Evolutionary conservation across 2,113 vertebrate species (phyloP).

Genomic region (Toxostoma redivivum): DNA sequence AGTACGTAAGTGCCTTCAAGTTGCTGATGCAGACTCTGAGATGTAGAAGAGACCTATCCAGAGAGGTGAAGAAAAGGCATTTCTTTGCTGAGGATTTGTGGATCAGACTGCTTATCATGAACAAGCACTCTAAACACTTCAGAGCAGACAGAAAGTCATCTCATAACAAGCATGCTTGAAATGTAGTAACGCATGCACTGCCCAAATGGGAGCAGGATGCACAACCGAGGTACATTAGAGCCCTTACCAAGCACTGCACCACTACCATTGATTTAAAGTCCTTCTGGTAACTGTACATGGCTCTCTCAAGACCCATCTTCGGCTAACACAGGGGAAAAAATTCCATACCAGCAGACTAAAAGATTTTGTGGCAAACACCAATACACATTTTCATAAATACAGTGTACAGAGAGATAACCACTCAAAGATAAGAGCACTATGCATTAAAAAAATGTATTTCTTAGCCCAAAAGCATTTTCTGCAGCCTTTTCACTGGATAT

Average conservation of each 20-base stretch:
- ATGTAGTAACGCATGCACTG: neutral
- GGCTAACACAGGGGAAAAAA: neutral
- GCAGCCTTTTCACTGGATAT: neutral
- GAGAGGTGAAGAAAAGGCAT: neutral
- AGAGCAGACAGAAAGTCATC: neutral
- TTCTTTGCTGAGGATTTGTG: neutral
- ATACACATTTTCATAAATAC: neutral
- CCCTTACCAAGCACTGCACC: neutral
- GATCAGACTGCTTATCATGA: neutral
- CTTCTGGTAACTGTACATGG: neutral
- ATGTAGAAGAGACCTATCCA: neutral
- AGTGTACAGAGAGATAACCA: neutral
- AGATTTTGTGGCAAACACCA: neutral
- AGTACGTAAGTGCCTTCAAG: neutral
- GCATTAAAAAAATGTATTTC: neutral
- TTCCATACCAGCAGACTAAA: neutral
- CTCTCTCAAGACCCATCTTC: neutral
- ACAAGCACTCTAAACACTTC: neutral
- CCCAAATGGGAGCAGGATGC: neutral
- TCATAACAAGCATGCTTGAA: neutral
- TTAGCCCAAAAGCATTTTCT: neutral
- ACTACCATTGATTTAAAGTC: accelerated
- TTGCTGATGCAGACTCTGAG: accelerated
- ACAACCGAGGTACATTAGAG: neutral
- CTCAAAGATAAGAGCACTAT: neutral